These are phyloP conservation scores for Pseudomyrmex sp. DNA, from an alignment of 1,140 invertebrate species.

Conservation along the genomic window DNA sequence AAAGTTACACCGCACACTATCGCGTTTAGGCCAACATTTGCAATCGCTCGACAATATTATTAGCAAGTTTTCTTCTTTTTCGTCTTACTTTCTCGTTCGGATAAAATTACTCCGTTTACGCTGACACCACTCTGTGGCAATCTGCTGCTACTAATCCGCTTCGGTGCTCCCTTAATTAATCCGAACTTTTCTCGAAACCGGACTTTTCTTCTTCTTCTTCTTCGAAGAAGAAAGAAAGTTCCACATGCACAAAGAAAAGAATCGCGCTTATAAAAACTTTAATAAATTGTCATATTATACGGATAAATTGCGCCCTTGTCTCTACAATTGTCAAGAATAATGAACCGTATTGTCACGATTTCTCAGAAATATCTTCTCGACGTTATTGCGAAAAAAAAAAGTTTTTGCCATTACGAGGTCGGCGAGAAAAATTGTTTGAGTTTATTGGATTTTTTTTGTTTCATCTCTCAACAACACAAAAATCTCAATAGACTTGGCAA, in stretches of 20 bases:
- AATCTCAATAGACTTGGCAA: too few species aligned
- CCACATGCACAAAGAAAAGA: neutral
- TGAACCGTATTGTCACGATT: neutral
- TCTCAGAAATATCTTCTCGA: neutral
- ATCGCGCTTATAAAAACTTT: slow-evolving; percentile 23
- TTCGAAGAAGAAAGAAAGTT: slow-evolving; percentile 6
- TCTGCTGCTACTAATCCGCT: slow-evolving; percentile 43
- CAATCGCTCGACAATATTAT: neutral
- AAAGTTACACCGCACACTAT: neutral
- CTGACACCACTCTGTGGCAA: slow-evolving; percentile 47
- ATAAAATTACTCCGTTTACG: slow-evolving; percentile 17
- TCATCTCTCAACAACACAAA: too few species aligned
- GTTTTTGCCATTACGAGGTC: too few species aligned
- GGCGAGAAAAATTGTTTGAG: too few species aligned
- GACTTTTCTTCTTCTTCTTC: neutral
- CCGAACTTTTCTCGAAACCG: slow-evolving; percentile 18
- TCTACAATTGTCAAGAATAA: slow-evolving; percentile 4
- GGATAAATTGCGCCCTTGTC: neutral
- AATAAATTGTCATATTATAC: slow-evolving; percentile 25
- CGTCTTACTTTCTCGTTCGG: neutral
- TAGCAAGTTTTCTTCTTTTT: slow-evolving; percentile 13
- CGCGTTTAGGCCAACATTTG: slow-evolving; percentile 6
- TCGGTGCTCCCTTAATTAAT: slow-evolving; percentile 46
- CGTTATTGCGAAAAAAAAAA: neutral
- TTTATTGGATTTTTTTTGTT: too few species aligned